Percentiles rank a stretch among this genome's conserved stretches.
Conservation (phyloP, 2,888 invertebrate genomes). For the Octonoba sinensis region DNA sequence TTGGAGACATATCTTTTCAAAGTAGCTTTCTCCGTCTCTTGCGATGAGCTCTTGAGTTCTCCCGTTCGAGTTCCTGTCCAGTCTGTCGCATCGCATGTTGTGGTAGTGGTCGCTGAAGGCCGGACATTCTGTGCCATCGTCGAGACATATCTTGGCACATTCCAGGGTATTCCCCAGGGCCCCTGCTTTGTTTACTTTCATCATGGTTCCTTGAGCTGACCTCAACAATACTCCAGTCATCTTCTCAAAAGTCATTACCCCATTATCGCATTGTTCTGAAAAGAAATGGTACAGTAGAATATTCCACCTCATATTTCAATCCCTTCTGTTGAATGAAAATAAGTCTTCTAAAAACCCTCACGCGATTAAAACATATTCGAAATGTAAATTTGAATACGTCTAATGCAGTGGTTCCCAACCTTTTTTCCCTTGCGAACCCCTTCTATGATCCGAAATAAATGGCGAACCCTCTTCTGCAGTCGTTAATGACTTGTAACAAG, state of each 20-base stretch:
- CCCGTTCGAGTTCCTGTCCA: slow-evolving; percentile 72
- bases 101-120: slow-evolving; percentile 72
- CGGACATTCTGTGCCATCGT: slow-evolving; percentile 71
- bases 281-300: not conserved
- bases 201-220: slow-evolving; percentile 71
- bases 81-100: slow-evolving; percentile 71
- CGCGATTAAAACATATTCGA: too few relatives aligned
- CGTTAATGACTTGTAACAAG: too few relatives aligned
- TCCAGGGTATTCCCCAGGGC: slow-evolving; percentile 68
- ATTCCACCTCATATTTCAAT: not conserved
- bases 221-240: slow-evolving; percentile 72
- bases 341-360: not conserved
- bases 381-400: too few relatives aligned
- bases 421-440: too few relatives aligned
- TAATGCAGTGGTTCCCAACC: too few relatives aligned
- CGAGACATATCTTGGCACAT: slow-evolving; percentile 69
- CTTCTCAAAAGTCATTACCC: slow-evolving; percentile 73
- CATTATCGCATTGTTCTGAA: slow-evolving; percentile 72
- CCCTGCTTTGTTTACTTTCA: slow-evolving; percentile 68
- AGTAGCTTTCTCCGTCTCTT: slow-evolving; percentile 72
- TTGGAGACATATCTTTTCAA: slow-evolving; percentile 72
- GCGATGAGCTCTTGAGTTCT: slow-evolving; percentile 70
- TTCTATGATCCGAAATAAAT: too few relatives aligned
- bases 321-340: not conserved
- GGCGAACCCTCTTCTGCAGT: too few relatives aligned